Conservation (phyloP, 2,113 vertebrate genomes). For the Microtus pennsylvanicus region DNA sequence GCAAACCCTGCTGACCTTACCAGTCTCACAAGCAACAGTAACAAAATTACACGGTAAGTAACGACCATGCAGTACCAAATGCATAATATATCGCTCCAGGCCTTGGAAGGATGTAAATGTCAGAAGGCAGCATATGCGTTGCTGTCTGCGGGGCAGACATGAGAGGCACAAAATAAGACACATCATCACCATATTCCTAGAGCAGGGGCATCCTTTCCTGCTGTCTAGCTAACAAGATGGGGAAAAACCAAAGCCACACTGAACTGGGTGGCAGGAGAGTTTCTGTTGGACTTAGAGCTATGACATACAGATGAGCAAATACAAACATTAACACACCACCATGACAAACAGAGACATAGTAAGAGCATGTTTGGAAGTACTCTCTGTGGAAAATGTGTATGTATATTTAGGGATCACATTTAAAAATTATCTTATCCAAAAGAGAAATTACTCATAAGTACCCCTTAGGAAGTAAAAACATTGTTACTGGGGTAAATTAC, state of each 20-base stretch:
- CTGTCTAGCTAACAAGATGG: neutral
- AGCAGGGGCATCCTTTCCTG: neutral
- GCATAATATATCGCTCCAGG: neutral
- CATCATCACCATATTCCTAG: neutral
- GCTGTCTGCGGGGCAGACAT: neutral
- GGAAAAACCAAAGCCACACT: neutral
- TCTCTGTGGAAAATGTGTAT: neutral
- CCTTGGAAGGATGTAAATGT: neutral
- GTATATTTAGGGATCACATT: neutral
- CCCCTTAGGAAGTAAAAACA: constrained; percentile 35
- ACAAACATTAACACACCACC: neutral
- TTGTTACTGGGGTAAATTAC: neutral
- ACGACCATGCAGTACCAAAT: constrained; percentile 26
- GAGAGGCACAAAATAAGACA: neutral
- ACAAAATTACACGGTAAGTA: neutral
- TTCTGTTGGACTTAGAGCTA: neutral
- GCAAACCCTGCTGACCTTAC: neutral
- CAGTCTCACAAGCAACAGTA: neutral
- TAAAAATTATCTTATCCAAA: constrained; percentile 29
- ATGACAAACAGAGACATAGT: neutral
- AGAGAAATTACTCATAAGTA: neutral
- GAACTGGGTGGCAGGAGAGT: neutral
- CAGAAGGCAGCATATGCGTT: neutral
- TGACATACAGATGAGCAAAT: neutral
- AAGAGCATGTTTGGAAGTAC: neutral